Evolutionary conservation across 2,113 vertebrate genomes (phyloP).

Genomic region (Papio anubis): DNA sequence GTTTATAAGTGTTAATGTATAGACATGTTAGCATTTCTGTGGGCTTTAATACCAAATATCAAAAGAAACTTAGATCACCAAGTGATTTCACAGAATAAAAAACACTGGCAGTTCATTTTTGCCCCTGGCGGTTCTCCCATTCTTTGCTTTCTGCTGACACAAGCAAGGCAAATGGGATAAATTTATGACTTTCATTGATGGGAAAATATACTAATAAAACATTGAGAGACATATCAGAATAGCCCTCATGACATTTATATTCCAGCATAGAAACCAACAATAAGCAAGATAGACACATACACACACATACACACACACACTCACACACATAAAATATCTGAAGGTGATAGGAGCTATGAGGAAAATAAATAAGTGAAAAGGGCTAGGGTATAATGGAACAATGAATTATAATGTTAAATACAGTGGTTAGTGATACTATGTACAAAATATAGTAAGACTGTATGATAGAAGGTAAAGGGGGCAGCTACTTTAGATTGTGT

Average conservation of each 20-base stretch:
- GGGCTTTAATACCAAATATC: neutral
- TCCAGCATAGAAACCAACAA: neutral
- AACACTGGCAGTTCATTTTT: neutral
- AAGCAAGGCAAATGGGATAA: neutral
- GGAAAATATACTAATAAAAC: neutral
- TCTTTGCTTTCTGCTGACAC: neutral
- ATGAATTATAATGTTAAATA: neutral
- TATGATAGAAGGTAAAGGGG: neutral
- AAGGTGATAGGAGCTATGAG: neutral
- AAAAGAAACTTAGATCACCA: neutral
- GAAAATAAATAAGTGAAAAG: neutral
- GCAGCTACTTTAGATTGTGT: neutral
- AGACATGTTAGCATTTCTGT: neutral
- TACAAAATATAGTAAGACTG: neutral
- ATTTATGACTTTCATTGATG: neutral
- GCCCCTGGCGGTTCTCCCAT: neutral
- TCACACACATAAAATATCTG: neutral
- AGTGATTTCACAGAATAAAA: neutral
- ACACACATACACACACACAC: too few species aligned
- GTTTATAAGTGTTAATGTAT: neutral
- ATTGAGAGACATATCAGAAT: neutral
- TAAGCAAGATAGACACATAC: neutral
- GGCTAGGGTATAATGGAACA: neutral
- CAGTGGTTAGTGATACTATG: fast-evolving
- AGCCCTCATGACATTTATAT: neutral